A percentile compares a stretch with the other conserved stretches of the same genome.
Conservation (phyloP, 2,888 invertebrate genomes). For the Himalopsyche tibetana region DNA sequence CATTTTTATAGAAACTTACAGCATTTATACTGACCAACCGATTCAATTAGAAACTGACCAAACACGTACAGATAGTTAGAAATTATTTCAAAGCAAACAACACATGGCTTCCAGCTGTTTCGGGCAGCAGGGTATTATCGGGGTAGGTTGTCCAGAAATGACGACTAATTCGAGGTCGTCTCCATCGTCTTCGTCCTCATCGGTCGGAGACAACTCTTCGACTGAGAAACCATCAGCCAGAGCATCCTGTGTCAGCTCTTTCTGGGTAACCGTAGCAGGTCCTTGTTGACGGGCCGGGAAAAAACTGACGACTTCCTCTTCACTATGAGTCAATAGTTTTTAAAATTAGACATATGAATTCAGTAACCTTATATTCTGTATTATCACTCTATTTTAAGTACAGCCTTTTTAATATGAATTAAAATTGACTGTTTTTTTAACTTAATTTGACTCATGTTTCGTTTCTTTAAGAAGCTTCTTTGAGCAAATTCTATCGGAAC, state of each 20-base stretch:
- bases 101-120: neutral
- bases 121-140: conserved; percentile 27
- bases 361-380: neutral
- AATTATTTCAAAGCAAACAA: conserved; percentile 1
- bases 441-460: too few relatives aligned
- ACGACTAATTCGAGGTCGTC: conserved; percentile 65
- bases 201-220: conserved; percentile 63
- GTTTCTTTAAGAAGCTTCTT: too few relatives aligned
- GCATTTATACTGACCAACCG: too few relatives aligned
- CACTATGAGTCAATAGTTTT: conserved; percentile 68
- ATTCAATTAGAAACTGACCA: too few relatives aligned
- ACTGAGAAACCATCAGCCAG: conserved; percentile 61
- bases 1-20: too few relatives aligned
- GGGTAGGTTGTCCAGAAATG: conserved; percentile 42
- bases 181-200: conserved; percentile 63
- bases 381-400: too few relatives aligned
- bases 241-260: conserved; percentile 34
- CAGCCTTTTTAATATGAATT: too few relatives aligned
- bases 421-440: too few relatives aligned
- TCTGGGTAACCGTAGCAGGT: conserved; percentile 68
- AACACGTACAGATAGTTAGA: too few relatives aligned
- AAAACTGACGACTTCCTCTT: conserved; percentile 76
- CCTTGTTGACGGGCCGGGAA: conserved; percentile 69
- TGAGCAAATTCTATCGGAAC: too few relatives aligned
- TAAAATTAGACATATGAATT: neutral